Base-by-base conservation (phyloP, 2,113 vertebrate species). In the Ctenomys sociabilis region DNA sequence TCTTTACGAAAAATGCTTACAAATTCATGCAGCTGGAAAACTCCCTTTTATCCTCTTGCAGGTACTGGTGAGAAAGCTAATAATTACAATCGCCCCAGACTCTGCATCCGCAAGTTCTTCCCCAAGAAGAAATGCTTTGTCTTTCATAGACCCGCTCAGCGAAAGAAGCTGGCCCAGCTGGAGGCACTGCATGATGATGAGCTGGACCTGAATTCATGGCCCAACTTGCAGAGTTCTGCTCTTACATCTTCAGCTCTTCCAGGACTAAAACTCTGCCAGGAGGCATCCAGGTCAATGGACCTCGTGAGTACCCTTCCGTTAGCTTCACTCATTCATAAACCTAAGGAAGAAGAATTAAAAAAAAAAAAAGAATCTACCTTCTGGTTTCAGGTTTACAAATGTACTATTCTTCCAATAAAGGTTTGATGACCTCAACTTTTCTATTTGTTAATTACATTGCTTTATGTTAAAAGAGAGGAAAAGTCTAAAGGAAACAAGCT, bases 201-300 rank as follows among this genome's bases (percentile, higher is more conserved):
- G n/a, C n/a, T n/a, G n/a, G n/a, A n/a, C n/a, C n/a, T n/a, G n/a
- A n/a, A n/a, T n/a, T n/a, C n/a, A n/a, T n/a, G n/a, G n/a, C 88
- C 78, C 97, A 97, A 61, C 8, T 90, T 49, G 0, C 1, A 4
- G 40, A 0, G 22, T 98, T 98, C 93, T 97, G 96, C 45, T 77
- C 49, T 5, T 91, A 97, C n/a, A 63, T 98, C 61, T 97, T 96
- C 26, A 49, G 21, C 1, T 49, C 35, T 4, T 95, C 97, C 7
- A 66, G n/a, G 22, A 49, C 35, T 17, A 98, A 98, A 93, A 97
- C 91, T 9, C 35, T 98, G 7, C 82, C 90, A 0, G 97, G 97
- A 75, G 97, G 92, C 37, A 85, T 87, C 43, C 1, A 73, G 21
- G 49, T 98, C 32, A 98, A 92, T 0, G 98, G 98, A 2, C 43